A percentile compares a stretch with the other conserved stretches of the same genome.
These are phyloP conservation scores for Euplexia lucipara DNA, from an alignment of 2,888 invertebrate genomes.

Conservation along the genomic window DNA sequence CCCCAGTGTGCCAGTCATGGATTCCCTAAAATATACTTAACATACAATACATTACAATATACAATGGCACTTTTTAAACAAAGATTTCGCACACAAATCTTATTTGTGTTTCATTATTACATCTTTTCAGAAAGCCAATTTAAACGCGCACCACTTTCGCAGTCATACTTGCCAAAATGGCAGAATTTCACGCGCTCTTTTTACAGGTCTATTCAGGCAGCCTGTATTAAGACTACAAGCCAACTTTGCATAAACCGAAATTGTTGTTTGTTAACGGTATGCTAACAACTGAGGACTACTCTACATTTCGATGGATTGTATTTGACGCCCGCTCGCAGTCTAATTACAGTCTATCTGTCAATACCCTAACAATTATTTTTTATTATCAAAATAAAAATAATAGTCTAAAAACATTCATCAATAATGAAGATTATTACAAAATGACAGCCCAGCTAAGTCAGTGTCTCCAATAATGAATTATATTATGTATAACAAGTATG, in stretches of 20 bases:
- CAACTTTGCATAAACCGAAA: neutral
- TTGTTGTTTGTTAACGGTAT: neutral
- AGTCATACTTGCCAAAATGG: constrained; percentile 8
- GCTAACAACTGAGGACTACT: neutral
- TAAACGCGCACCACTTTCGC: constrained; percentile 2
- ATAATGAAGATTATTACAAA: constrained; percentile 35
- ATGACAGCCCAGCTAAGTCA: constrained; percentile 34
- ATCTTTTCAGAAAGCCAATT: constrained; percentile 32
- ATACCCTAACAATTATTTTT: neutral
- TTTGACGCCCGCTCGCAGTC: neutral
- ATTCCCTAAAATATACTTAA: constrained; percentile 62
- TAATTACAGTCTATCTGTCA: neutral
- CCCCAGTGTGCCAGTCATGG: constrained; percentile 70
- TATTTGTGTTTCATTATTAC: constrained; percentile 49
- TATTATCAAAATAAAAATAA: constrained; percentile 24
- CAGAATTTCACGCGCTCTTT: neutral
- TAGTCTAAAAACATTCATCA: constrained; percentile 33
- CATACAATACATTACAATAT: constrained; percentile 62
- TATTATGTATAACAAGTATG: constrained; percentile 46
- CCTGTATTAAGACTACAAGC: neutral
- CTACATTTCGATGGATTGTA: neutral
- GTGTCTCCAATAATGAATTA: constrained; percentile 36
- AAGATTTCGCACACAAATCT: constrained; percentile 55
- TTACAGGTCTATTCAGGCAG: neutral
- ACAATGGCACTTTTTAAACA: constrained; percentile 65